These are phyloP conservation scores for Agonopterix heracliana DNA, from an alignment of 2,888 invertebrate species.

Conservation along the genomic window DNA sequence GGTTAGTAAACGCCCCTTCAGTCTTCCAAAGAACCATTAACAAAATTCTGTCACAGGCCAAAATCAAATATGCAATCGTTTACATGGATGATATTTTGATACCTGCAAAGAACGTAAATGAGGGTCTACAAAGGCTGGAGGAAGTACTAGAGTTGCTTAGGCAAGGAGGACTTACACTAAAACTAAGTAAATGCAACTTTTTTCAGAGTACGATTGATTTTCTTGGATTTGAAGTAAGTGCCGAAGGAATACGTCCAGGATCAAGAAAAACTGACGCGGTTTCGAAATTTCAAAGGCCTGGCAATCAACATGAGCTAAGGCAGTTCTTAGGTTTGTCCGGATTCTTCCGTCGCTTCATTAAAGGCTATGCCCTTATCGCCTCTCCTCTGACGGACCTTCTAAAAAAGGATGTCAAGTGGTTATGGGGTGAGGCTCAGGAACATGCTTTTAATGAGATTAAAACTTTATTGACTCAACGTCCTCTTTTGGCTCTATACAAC, in stretches of 20 bases:
- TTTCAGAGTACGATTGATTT: conserved; percentile 18
- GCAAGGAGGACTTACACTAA: conserved; percentile 10
- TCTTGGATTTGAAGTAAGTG: conserved; percentile 20
- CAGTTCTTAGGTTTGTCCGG: conserved; percentile 24
- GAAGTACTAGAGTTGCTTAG: background rate
- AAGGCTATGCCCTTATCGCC: conserved; percentile 18
- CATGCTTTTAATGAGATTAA: background rate
- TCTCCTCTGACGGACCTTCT: conserved; percentile 20
- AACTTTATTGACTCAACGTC: conserved; percentile 3
- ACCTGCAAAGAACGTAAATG: conserved; percentile 7
- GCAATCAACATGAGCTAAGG: conserved; percentile 16
- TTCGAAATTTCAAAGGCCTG: conserved; percentile 16
- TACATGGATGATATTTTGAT: conserved; percentile 17
- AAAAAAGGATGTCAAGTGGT: background rate
- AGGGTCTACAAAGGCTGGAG: conserved; percentile 8
- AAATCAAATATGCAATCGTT: conserved; percentile 10
- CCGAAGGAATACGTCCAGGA: conserved; percentile 19
- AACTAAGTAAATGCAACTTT: conserved; percentile 20
- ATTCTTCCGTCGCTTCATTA: conserved; percentile 5
- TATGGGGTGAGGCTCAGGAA: background rate
- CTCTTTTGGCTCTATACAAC: conserved; percentile 24
- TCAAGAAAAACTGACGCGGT: conserved; percentile 19
- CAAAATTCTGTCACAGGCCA: conserved; percentile 16
- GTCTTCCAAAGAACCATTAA: conserved; percentile 37
- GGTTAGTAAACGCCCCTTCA: conserved; percentile 36